These are phyloP conservation scores for Diabrotica balteata DNA, from an alignment of 2,888 invertebrate species.

Conservation along the genomic window DNA sequence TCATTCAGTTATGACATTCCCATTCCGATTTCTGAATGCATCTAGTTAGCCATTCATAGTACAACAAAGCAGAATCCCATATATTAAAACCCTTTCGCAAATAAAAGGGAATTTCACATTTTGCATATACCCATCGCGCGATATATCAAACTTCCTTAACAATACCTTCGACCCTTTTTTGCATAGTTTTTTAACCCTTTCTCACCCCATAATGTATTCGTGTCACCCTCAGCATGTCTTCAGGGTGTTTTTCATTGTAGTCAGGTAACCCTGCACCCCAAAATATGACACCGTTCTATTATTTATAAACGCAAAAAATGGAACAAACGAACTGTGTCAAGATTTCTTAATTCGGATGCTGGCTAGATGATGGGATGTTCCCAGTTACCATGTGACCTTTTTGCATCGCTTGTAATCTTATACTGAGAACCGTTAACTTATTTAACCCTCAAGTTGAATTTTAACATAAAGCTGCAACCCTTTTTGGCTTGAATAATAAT, in stretches of 20 bases:
- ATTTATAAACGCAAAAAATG: conserved; percentile 58
- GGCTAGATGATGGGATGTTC: conserved; percentile 37
- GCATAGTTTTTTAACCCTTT: conserved; percentile 60
- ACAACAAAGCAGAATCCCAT: conserved; percentile 57
- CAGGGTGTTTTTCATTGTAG: conserved; percentile 61
- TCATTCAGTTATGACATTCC: conserved; percentile 61
- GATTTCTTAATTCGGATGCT: conserved; percentile 52
- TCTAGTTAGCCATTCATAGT: conserved; percentile 62
- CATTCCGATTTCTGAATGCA: conserved; percentile 61
- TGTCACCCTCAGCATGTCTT: conserved; percentile 60
- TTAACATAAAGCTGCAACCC: conserved; percentile 19
- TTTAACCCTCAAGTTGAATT: conserved; percentile 30
- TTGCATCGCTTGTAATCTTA: conserved; percentile 53
- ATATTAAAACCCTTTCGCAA: conserved; percentile 48
- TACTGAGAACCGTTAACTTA: conserved; percentile 39
- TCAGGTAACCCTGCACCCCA: conserved; percentile 59
- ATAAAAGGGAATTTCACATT: conserved; percentile 43
- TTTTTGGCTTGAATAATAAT: conserved; percentile 22
- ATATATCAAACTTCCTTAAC: conserved; percentile 54
- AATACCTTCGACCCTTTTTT: conserved; percentile 57
- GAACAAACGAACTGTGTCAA: conserved; percentile 62
- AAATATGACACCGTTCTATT: conserved; percentile 62
- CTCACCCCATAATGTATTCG: conserved; percentile 59
- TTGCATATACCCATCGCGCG: conserved; percentile 49
- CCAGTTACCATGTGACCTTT: conserved; percentile 47